phyloP scores from a whole-genome alignment of 2,888 invertebrate genomes.

The Caenorhabditis panamensis region DNA sequence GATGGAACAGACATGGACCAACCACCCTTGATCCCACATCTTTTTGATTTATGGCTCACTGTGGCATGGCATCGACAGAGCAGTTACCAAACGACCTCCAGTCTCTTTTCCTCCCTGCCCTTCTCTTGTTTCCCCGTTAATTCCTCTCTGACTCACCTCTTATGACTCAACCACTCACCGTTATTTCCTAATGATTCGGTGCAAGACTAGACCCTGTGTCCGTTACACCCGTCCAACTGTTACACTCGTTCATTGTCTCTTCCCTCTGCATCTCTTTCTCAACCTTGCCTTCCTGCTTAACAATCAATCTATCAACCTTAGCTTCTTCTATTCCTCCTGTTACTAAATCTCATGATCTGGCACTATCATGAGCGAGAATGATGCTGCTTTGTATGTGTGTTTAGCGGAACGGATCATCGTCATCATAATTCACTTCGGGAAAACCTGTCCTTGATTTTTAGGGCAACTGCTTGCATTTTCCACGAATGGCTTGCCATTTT shows the following conservation, averaged over 20 bases:
- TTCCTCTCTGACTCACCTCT: neutral
- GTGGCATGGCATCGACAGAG: neutral
- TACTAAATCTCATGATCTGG: neutral
- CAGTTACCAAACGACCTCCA: neutral
- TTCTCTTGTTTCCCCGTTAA: neutral
- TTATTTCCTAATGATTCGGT: conserved; percentile 9
- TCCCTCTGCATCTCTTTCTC: conserved; percentile 21
- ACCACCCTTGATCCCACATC: neutral
- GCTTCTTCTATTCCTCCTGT: neutral
- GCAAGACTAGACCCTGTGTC: neutral
- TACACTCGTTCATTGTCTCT: conserved; percentile 20
- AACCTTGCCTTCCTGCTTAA: neutral
- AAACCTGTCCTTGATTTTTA: neutral
- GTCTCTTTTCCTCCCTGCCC: neutral
- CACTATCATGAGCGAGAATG: neutral
- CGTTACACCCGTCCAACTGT: conserved; percentile 6
- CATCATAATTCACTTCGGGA: neutral
- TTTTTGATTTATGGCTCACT: neutral
- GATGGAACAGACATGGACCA: neutral
- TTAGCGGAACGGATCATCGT: conserved; percentile 9
- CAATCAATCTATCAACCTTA: neutral
- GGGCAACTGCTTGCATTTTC: neutral
- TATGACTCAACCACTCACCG: conserved; percentile 11
- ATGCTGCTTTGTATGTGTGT: neutral
- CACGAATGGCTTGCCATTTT: conserved; percentile 1